Evolutionary conservation across 2,113 vertebrate species (phyloP), one percentile per base, ranked within the genome.

Genomic region (Tetrao urogallus): DNA sequence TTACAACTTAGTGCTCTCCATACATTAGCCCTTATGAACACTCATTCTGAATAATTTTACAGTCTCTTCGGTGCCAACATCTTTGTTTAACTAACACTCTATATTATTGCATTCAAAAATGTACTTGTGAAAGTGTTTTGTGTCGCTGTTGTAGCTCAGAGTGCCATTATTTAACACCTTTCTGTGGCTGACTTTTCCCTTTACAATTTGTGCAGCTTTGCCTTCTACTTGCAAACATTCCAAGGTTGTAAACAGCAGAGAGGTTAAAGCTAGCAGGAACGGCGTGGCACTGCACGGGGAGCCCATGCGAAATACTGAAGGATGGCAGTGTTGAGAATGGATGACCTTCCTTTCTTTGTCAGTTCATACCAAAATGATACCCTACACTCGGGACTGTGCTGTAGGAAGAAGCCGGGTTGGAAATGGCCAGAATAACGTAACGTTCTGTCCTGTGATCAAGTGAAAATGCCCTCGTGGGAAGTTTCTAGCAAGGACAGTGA

Each of bases 41-140:
- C 94, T 95, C 94, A 56, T 85, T 95, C 89, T 89, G 97, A 96
- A 96, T 96, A 96, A 92, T 92, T 97, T 96, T 93, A 57, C 95
- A 97, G 85, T 69, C 92, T 90, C 92, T 78, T 89, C 85, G 93
- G 97, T 96, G 97, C 92, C 96, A 97, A 94, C 96, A 95, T 97
- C 96, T 97, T 97, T 98, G 97, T 98, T 98, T 97, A 97, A 88
- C 95, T 97, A 93, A 97, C 97, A 96, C 94, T 94, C 94, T 95
- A 92, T 94, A 93, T 97, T 97, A 98, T 96, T 97, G 94, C 95
- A 92, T 95, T 97, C 93, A 93, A 80, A 95, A 97, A 97, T 97
- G 97, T 97, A 97, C 97, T 97, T 97, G 97, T 94, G 95, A 97
- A 97, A 96, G 97, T 96, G 96, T 89, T 96, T 96, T 92, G 82